Conservation (phyloP, 2,888 invertebrate genomes). For the Harpagoxenus sublaevis region DNA sequence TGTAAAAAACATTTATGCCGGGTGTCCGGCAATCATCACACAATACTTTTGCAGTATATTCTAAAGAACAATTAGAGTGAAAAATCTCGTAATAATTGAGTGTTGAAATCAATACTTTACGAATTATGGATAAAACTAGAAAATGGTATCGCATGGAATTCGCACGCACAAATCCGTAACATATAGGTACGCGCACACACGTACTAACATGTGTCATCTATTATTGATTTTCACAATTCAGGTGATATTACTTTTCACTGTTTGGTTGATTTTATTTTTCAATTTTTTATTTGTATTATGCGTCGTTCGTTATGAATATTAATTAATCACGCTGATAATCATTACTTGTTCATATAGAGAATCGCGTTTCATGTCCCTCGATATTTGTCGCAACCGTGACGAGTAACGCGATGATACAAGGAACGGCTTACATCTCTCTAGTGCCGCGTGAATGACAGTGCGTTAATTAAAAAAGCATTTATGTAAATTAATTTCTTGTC, state of each 20-base stretch:
- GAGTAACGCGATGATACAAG: neutral
- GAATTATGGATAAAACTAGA: neutral
- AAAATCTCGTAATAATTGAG: neutral
- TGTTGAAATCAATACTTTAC: neutral
- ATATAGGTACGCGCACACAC: neutral
- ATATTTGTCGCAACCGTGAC: neutral
- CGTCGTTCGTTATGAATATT: neutral
- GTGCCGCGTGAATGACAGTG: neutral
- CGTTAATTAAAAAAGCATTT: conserved; percentile 27
- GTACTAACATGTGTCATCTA: neutral
- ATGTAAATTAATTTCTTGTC: conserved; percentile 23
- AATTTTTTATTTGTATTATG: neutral
- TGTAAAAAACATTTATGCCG: neutral
- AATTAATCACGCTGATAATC: conserved; percentile 13
- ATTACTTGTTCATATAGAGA: neutral
- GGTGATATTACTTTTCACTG: neutral
- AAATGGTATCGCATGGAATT: neutral
- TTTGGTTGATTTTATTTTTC: neutral
- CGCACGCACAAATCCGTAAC: neutral
- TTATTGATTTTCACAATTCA: neutral
- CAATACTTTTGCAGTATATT: neutral
- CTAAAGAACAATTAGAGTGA: neutral
- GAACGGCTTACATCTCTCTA: neutral
- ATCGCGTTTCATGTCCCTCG: neutral
- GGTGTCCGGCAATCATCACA: neutral